These are phyloP conservation scores for Onychomys leucogaster DNA, from an alignment of 2,797 vertebrate species.

Conservation along the genomic window DNA sequence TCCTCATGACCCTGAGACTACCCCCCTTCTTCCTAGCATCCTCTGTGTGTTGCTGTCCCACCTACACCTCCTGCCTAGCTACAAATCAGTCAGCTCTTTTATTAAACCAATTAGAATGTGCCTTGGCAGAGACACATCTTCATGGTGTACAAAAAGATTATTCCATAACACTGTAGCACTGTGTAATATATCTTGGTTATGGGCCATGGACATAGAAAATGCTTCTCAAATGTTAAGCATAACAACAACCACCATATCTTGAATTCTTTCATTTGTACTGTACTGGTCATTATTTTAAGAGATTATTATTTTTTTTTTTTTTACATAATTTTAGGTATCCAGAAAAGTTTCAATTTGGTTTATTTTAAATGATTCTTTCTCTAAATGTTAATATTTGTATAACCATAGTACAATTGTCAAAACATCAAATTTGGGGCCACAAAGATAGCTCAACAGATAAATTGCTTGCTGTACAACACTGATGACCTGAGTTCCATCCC, in stretches of 20 bases:
- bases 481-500: not conserved
- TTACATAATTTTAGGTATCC: not conserved
- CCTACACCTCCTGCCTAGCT: too few species aligned
- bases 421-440: not conserved
- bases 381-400: not conserved
- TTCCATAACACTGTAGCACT: not conserved
- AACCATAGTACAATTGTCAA: not conserved
- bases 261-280: slow-evolving; percentile 14
- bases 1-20: too few species aligned
- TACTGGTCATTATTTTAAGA: slow-evolving; percentile 25
- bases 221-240: slow-evolving; percentile 18
- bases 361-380: not conserved
- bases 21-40: too few species aligned
- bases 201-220: not conserved
- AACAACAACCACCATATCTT: not conserved
- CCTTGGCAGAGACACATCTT: too few species aligned
- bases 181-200: not conserved
- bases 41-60: too few species aligned
- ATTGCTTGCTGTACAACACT: not conserved
- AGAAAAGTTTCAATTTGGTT: slow-evolving; percentile 45
- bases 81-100: too few species aligned
- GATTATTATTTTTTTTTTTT: not conserved
- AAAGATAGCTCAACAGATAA: not conserved
- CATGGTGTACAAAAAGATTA: too few species aligned
- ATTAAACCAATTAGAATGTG: too few species aligned